Conservation (phyloP, 2,113 vertebrate species). For the Naja naja region DNA sequence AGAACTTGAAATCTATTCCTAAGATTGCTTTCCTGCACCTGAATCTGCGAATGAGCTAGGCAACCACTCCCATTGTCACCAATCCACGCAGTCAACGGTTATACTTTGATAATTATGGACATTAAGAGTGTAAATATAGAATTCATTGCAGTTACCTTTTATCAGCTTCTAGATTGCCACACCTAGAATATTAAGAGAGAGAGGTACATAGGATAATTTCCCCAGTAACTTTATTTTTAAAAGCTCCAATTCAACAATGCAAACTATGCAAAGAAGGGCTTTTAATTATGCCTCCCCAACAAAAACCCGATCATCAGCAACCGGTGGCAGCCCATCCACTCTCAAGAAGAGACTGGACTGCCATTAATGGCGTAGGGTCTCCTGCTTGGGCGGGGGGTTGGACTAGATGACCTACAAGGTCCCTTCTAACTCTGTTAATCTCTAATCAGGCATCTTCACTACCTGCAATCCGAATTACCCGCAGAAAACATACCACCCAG, state of each 20-base stretch:
- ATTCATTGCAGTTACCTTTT: constrained; percentile 1
- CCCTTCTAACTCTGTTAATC: no score
- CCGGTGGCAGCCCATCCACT: not conserved
- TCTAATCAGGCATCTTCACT: no score
- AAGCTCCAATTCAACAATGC: not conserved
- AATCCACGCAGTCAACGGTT: not conserved
- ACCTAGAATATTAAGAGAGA: not conserved
- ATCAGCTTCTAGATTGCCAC: not conserved
- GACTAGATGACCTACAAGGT: no score
- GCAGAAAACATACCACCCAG: not conserved
- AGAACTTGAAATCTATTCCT: not conserved
- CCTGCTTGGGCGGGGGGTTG: no score
- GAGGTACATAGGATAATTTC: not conserved
- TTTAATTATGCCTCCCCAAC: not conserved
- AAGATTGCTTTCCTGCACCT: not conserved
- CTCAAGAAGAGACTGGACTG: no score
- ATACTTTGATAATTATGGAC: not conserved
- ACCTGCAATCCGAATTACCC: not conserved
- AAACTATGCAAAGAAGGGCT: not conserved
- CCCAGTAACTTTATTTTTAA: not conserved
- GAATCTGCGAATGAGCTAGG: not conserved
- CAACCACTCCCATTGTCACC: not conserved
- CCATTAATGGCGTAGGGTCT: no score
- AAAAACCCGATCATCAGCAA: not conserved
- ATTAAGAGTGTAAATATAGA: not conserved